Evolutionary conservation across 2,888 invertebrate genomes (phyloP).

Genomic region (Alloscopus bannaensis): DNA sequence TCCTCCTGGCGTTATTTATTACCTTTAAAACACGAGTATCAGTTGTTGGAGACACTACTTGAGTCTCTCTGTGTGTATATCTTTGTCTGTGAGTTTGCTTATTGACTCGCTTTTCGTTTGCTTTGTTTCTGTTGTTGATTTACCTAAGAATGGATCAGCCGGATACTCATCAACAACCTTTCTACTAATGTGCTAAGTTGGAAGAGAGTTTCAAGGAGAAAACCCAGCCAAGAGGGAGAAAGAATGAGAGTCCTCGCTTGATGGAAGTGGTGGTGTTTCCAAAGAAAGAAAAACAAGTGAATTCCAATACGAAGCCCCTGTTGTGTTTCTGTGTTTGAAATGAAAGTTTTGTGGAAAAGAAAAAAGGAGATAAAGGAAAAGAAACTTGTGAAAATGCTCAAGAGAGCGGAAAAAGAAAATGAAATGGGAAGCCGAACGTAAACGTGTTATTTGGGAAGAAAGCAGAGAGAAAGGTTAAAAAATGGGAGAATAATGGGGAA

Average conservation of each 20-base stretch:
- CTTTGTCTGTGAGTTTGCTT: not conserved
- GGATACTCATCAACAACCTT: not conserved
- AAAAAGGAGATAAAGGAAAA: slow-evolving; percentile 13
- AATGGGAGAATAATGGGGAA: slow-evolving; percentile 12
- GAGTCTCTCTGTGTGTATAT: not conserved
- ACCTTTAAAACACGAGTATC: slow-evolving; percentile 34
- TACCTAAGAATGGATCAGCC: not conserved
- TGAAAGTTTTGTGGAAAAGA: not conserved
- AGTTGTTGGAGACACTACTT: slow-evolving; percentile 1
- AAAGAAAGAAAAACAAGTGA: no score
- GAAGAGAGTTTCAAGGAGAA: no score
- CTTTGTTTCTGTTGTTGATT: not conserved
- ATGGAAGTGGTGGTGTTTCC: no score
- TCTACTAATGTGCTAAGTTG: no score
- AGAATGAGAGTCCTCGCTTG: no score
- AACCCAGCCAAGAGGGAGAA: no score
- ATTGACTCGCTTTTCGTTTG: not conserved
- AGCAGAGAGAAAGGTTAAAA: slow-evolving; percentile 19
- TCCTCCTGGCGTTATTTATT: slow-evolving; percentile 32
- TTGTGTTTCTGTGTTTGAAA: not conserved
- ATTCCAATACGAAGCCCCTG: no score
- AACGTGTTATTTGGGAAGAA: not conserved
- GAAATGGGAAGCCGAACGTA: not conserved
- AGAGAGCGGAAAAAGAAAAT: not conserved
- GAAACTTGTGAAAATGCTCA: slow-evolving; percentile 2